Conservation (phyloP, 2,888 invertebrate genomes). For the Heliconius ismenius region DNA sequence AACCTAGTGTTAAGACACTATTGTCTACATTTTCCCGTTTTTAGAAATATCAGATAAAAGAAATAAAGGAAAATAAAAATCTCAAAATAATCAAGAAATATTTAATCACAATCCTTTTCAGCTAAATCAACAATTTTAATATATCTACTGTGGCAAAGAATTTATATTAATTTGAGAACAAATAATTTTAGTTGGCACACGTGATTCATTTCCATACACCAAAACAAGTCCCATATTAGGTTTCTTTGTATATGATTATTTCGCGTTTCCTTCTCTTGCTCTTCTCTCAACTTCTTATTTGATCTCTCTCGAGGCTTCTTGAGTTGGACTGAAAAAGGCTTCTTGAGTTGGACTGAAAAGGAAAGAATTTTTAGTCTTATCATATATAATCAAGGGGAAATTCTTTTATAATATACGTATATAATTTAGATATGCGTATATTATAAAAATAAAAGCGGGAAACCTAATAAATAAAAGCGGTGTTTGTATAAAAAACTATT, state of each 20-base stretch:
- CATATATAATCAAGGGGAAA: not conserved
- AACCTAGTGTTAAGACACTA: too few relatives aligned
- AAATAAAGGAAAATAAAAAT: too few relatives aligned
- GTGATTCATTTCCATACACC: conserved; percentile 1
- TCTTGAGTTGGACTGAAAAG: not conserved
- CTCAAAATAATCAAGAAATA: too few relatives aligned
- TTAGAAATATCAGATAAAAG: too few relatives aligned
- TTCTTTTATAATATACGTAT: too few relatives aligned
- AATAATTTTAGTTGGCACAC: conserved; percentile 23
- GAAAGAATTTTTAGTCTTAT: not conserved
- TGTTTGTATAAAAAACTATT: too few relatives aligned
- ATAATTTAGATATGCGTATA: too few relatives aligned
- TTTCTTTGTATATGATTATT: not conserved
- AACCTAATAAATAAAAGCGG: too few relatives aligned
- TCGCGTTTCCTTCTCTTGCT: not conserved
- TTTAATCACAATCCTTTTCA: not conserved
- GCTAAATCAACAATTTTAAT: not conserved
- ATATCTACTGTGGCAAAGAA: not conserved
- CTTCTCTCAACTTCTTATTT: not conserved
- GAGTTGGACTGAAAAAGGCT: not conserved
- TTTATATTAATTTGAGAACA: conserved; percentile 14
- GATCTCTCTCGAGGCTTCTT: not conserved
- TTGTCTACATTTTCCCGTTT: too few relatives aligned
- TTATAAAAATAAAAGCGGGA: too few relatives aligned
- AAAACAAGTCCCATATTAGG: not conserved